A percentile compares a stretch with the other conserved stretches of the same genome.
Evolutionary conservation across 2,888 invertebrate species (phyloP).

Genomic region (Aelia acuminata): DNA sequence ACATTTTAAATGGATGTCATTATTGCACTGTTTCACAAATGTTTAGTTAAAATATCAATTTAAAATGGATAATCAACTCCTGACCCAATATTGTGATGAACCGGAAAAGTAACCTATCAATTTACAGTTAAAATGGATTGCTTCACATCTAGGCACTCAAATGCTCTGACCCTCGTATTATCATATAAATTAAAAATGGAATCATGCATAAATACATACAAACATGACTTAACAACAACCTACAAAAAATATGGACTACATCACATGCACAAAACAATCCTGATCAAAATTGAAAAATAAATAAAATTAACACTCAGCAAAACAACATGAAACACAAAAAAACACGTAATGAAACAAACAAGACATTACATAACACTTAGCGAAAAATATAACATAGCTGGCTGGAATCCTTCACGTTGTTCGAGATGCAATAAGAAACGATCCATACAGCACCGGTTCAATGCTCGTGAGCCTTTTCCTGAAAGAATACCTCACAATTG

Average conservation of each 20-base stretch:
- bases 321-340: conserved; percentile 50
- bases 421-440: conserved; percentile 7
- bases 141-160: not conserved
- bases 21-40: not conserved
- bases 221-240: conserved; percentile 24
- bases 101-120: not conserved
- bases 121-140: not conserved
- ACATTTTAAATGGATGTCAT: not conserved
- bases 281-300: conserved; percentile 6
- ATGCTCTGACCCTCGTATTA: not conserved
- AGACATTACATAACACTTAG: conserved; percentile 47
- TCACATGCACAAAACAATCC: conserved; percentile 50
- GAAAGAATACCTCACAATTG: conserved; percentile 48
- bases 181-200: conserved; percentile 1
- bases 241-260: conserved; percentile 35
- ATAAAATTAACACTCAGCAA: conserved; percentile 32
- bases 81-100: not conserved
- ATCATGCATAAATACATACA: conserved; percentile 27
- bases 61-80: not conserved
- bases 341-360: conserved; percentile 46
- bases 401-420: conserved; percentile 42
- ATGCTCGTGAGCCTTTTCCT: conserved; percentile 30
- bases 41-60: too few species aligned
- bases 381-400: conserved; percentile 51
- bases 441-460: conserved; percentile 20